These are phyloP conservation scores for Drosophila mayri DNA, from an alignment of 1,140 invertebrate species.

Conservation along the genomic window DNA sequence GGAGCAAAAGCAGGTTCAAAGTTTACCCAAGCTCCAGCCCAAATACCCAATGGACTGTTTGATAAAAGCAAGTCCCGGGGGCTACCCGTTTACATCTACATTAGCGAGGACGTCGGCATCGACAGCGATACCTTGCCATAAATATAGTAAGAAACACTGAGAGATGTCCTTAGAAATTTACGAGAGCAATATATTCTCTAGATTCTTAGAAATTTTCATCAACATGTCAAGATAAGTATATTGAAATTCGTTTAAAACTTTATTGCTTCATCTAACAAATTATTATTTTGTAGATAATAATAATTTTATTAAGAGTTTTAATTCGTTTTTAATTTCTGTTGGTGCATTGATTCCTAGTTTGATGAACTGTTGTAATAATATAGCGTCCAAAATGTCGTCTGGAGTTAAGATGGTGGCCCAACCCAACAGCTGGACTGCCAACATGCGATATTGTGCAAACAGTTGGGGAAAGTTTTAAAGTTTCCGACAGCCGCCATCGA, in stretches of 20 bases:
- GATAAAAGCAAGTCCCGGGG: constrained; percentile 76
- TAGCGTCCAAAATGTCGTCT: constrained; percentile 75
- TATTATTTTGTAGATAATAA: neutral
- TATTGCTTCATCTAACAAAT: neutral
- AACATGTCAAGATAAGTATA: too few relatives aligned
- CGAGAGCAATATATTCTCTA: too few relatives aligned
- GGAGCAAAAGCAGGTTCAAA: constrained; percentile 48
- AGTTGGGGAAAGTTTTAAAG: constrained; percentile 79
- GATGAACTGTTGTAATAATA: constrained; percentile 82
- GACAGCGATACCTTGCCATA: constrained; percentile 45
- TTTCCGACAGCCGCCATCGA: constrained; percentile 74
- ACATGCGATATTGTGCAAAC: constrained; percentile 72
- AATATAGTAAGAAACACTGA: constrained; percentile 37
- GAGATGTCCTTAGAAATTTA: neutral
- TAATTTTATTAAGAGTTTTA: too few relatives aligned
- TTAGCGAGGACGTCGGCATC: constrained; percentile 61
- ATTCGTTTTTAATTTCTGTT: neutral
- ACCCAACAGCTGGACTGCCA: constrained; percentile 24
- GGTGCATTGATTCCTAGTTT: constrained; percentile 50
- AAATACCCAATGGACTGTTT: constrained; percentile 80
- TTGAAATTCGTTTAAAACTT: too few relatives aligned
- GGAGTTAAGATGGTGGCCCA: constrained; percentile 45
- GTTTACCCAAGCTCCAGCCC: constrained; percentile 78
- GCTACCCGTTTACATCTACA: constrained; percentile 74
- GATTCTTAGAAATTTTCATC: neutral